Base-by-base conservation (phyloP, 2,113 vertebrate species). In the Hydropotes inermis region DNA sequence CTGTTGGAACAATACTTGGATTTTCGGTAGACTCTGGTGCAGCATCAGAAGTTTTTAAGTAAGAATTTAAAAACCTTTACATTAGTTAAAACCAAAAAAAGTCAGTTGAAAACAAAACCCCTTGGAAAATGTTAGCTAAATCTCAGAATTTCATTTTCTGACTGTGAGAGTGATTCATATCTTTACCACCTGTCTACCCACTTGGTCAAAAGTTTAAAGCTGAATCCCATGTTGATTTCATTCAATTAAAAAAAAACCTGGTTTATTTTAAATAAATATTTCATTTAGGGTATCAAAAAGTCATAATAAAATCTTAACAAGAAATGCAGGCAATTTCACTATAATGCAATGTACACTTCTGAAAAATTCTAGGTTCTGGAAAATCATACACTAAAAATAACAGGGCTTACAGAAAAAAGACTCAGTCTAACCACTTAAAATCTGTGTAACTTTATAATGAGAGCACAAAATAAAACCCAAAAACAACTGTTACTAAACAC, bases 81-180 rank as follows among this genome's bases (percentile, higher is more conserved):
- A 60, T 87, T 23, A 90, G 23, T 86, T 94, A 60, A 95, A 95
- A 82, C 1, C 13, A 81, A 85, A 92, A 86, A 43, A 33, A 86
- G 6, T 94, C 12, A 84, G 74, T 88, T 85, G 3, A 84, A 97
- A 92, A 93, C 27, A 78, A 25, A 96, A 90, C 3, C 45, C 86
- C 61, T 92, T 57, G 87, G 39, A 86, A 89, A 57, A 94, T 25
- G 4, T 16, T 95, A 83, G 36, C 6, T 79, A 93, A 33, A 84
- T 88, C 88, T 86, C 14, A 95, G 78, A 96, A 91, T 86, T 94
- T 96, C 33, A 78, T 67, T 95, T 95, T 92, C 58, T 93, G 43
- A 85, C 25, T 45, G 5, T 78, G 28, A 74, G 23, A 96, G 6
- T 78, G 70, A 94, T 96, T 96, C 82, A 84, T 94, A 79, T 54